Conservation (phyloP, 2,797 vertebrate species). For the Arrhamphus sclerolepis region DNA sequence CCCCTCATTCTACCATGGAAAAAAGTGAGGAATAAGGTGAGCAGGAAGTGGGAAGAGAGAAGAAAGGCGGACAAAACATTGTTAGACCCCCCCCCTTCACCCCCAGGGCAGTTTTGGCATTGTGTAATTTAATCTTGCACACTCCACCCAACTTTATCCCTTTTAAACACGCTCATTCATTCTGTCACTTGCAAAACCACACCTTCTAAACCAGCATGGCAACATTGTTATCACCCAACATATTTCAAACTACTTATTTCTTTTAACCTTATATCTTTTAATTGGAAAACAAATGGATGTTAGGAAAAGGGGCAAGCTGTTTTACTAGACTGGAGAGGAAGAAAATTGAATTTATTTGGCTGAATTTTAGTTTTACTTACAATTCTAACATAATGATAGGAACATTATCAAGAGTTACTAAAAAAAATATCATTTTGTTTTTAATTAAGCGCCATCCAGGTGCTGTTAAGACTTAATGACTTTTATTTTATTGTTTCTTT, state of each 20-base stretch:
- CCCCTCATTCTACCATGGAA: constrained; percentile 40
- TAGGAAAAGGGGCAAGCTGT: no score
- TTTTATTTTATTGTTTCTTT: no score
- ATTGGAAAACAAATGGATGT: no score
- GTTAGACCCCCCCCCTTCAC: constrained; percentile 68
- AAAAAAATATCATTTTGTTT: no score
- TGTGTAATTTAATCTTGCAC: constrained; percentile 74
- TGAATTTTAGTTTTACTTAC: no score
- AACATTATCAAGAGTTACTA: no score
- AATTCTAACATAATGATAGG: no score
- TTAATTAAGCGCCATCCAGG: no score
- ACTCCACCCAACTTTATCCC: constrained; percentile 73
- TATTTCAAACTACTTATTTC: constrained; percentile 1
- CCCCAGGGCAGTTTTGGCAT: constrained; percentile 67
- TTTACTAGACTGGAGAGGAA: no score
- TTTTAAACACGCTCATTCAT: constrained; percentile 59
- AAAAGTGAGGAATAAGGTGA: constrained; percentile 52
- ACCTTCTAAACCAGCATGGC: constrained; percentile 30
- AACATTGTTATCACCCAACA: constrained; percentile 33
- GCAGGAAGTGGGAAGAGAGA: constrained; percentile 52
- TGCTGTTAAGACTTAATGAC: no score
- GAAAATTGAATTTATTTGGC: no score
- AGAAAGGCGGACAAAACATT: constrained; percentile 59
- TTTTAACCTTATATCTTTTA: no score
- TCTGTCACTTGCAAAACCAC: constrained; percentile 33